Base-by-base conservation (phyloP, 37 sponge, comb jelly and placozoan genomes). In the Eunapius fragilis region DNA sequence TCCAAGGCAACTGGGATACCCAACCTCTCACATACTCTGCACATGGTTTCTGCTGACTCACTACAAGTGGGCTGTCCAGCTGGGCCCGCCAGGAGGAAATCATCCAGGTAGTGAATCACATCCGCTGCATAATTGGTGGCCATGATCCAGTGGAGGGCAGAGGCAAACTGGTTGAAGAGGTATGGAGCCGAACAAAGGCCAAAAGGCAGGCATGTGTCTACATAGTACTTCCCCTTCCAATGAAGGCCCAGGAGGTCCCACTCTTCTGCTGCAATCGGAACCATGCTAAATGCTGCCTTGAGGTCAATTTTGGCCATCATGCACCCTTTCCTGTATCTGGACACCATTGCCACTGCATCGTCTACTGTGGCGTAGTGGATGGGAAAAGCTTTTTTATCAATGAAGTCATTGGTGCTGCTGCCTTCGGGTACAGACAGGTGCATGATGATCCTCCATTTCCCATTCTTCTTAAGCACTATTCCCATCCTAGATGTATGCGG, bases 351-450 rank as follows among this genome's bases (percentile, higher is more conserved):
- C 26, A 74, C 28, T 19, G 82, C 83, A 67, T 82, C 82, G 36
- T 82, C 82, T 33, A 88, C 34, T 22, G 78, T 81, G 45, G 68
- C 48, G 58, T 82, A 88, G 14, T 35, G 26, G 23, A 87, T 76
- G 31, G 88, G 35, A 58, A 36, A 82, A 19, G 25, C 24, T 47
- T 9, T 70, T 25, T 82, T 33, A 31, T 49, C 37, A 25, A 88
- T 88, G 37, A 30, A 50, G 69, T 88, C 88, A 35, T 88, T 81
- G 31, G 82, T 75, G 68, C 88, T 83, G 31, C 31, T 24, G 48
- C 87, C 87, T 28, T 37, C 33, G n/a, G 87, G 87, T 72, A 81
- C 81, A 32, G 83, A 88, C 23, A 82, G 77, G 83, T 88, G 82
- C 25, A 68, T 58, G 25, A 88, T 82, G n/a, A 88, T 13, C 25